Conservation (phyloP, 1,140 invertebrate genomes). For the Tetraneura akinire region DNA sequence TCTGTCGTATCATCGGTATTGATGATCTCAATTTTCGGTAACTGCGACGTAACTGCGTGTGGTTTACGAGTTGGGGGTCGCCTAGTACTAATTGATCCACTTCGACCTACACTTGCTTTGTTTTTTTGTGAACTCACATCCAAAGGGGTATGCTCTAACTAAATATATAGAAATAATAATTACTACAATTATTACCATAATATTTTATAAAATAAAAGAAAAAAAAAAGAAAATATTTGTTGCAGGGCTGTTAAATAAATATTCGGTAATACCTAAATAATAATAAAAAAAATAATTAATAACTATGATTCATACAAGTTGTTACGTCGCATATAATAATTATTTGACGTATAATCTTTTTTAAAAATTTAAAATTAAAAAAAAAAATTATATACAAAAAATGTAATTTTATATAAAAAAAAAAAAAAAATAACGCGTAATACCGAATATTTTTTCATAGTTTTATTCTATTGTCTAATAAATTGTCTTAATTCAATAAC, state of each 20-base stretch:
- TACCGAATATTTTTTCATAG: neutral
- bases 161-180: constrained; percentile 53
- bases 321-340: too few species aligned
- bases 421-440: neutral
- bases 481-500: neutral
- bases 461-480: neutral
- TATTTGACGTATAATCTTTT: too few species aligned
- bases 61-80: constrained; percentile 61
- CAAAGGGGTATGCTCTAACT: constrained; percentile 61
- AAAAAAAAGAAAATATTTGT: too few species aligned
- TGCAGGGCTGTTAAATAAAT: neutral
- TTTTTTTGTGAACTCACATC: constrained; percentile 62
- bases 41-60: constrained; percentile 53
- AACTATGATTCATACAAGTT: too few species aligned
- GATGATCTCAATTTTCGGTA: neutral
- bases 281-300: too few species aligned
- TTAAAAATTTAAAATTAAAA: too few species aligned
- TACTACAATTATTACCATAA: too few species aligned
- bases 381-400: too few species aligned
- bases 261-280: neutral
- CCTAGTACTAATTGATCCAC: constrained; percentile 59
- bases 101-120: constrained; percentile 61
- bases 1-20: neutral
- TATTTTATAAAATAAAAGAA: too few species aligned
- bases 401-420: too few species aligned